Base-by-base conservation (phyloP, 2,113 vertebrate species). In the Campylorhamphus procurvoides region DNA sequence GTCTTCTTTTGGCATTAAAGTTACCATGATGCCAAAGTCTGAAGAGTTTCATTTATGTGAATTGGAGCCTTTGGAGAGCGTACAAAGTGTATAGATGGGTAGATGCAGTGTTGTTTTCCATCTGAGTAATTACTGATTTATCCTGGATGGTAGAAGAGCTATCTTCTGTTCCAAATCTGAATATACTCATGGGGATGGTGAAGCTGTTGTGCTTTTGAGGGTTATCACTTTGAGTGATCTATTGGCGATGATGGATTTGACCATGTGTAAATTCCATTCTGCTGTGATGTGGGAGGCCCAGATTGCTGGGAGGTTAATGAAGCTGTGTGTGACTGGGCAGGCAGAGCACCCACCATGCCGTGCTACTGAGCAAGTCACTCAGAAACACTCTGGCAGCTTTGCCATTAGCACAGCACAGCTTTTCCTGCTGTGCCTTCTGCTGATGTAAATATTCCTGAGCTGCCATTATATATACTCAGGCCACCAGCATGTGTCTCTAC, bases 401-500 rank as follows among this genome's bases (percentile, higher is more conserved):
- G 55, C 83, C 58, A 35, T 53, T 49, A 46, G 84, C 76, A 53
- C 74, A 31, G 66, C 67, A 91, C 63, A 79, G 76, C 84, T 83
- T 55, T 84, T 78, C 79, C 33, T 46, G 84, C 80, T 60, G 40
- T 39, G 73, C 42, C 16, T 39, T 89, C 69, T 35, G 68, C 91
- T 94, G 84, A 15, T 60, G 14, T n/a, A 69, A 88, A 89, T 73
- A 93, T 78, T 96, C 82, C 87, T 29, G 63, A 84, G 62, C 69
- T 77, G 63, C 60, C 94, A 87, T 86, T 81, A 8, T 40, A 19
- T 13, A 5, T 39, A 6, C 22, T 64, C 72, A 27, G 73, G 13
- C 35, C 52, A 60, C 56, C 31, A 74, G 52, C 68, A 59, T 6
- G 3, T 50, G 22, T 19, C 8, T 58, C 12, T 58, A 1, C 5